phyloP scores from a whole-genome alignment of 2,797 vertebrate species.

The Pelodytes ibericus region DNA sequence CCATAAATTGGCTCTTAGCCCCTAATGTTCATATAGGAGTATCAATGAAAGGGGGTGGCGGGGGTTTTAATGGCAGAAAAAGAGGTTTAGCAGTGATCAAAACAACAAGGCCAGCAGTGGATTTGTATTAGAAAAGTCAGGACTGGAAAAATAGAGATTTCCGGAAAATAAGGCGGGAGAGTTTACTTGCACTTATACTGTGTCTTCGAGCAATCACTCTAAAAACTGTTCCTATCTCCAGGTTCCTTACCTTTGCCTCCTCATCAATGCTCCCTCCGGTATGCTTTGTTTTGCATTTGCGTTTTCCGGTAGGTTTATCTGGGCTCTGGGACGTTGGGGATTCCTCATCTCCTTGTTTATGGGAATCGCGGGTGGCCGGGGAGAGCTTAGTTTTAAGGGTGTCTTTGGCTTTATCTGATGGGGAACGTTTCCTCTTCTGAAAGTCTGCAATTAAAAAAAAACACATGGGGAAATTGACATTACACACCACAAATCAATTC shows the following conservation, averaged over 20 bases:
- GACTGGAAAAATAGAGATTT: too few species aligned
- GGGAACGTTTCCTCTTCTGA: conserved; percentile 71
- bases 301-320: conserved; percentile 95
- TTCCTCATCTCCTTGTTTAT: conserved; percentile 68
- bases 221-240: background rate
- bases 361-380: conserved; percentile 65
- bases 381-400: conserved; percentile 70
- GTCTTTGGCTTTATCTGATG: conserved; percentile 60
- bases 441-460: conserved; percentile 63
- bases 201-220: background rate
- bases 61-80: too few species aligned
- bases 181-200: too few species aligned
- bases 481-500: too few species aligned
- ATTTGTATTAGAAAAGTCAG: too few species aligned
- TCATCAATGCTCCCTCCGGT: conserved; percentile 75
- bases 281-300: conserved; percentile 98
- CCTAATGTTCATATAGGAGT: too few species aligned
- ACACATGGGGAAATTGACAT: too few species aligned
- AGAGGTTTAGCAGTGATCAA: too few species aligned
- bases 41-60: too few species aligned
- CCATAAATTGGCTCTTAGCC: too few species aligned
- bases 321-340: conserved; percentile 73
- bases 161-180: too few species aligned
- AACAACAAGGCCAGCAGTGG: too few species aligned
- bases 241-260: conserved; percentile 71